Evolutionary conservation across 2,797 vertebrate genomes (phyloP).

Genomic region (Pseudotriccus pelzelni): DNA sequence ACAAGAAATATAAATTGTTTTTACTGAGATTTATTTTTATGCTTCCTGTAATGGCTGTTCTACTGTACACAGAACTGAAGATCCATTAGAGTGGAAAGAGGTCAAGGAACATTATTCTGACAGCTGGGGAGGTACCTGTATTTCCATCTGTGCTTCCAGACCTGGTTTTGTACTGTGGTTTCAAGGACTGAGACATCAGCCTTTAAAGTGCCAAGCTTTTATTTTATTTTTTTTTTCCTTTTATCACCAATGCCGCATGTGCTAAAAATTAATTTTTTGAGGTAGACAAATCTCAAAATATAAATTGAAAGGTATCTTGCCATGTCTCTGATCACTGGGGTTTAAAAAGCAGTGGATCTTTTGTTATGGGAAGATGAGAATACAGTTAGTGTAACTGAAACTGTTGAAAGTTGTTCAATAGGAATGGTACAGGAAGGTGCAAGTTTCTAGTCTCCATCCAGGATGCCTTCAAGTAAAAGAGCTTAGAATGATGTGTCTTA

Average conservation of each 20-base stretch:
- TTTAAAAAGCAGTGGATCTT: background rate
- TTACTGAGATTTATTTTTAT: background rate
- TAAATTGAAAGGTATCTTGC: background rate
- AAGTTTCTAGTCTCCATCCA: background rate
- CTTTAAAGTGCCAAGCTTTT: background rate
- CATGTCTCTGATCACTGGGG: background rate
- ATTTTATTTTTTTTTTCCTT: background rate
- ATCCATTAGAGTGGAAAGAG: conserved; percentile 26
- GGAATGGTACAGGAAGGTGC: background rate
- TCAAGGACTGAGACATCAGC: background rate
- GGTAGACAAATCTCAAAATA: background rate
- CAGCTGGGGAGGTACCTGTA: conserved; percentile 24
- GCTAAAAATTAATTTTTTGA: background rate
- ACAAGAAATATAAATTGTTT: background rate
- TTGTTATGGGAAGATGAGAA: background rate
- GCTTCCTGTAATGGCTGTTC: background rate
- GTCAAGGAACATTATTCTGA: conserved; percentile 14
- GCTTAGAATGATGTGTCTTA: background rate
- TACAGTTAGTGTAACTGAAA: background rate
- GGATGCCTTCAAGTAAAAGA: background rate
- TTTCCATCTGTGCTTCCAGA: conserved; percentile 7
- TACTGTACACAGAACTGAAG: background rate
- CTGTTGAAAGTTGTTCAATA: background rate
- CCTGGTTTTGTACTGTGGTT: background rate
- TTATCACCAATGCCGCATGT: background rate